These are phyloP conservation scores for Pseudomyrmex pallidus DNA, from an alignment of 1,140 invertebrate genomes.

Conservation along the genomic window DNA sequence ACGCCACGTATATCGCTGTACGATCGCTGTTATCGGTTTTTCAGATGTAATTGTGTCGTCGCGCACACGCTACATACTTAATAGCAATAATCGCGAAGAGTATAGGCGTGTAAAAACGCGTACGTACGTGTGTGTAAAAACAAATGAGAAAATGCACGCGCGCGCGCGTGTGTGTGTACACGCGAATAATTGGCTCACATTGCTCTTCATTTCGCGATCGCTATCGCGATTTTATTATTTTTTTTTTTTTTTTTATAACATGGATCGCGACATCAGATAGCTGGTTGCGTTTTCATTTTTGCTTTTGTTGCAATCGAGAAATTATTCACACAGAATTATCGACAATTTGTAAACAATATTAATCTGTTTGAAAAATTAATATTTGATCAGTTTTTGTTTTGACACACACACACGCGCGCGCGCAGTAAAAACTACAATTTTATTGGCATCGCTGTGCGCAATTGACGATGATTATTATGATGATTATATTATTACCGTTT, in stretches of 20 bases:
- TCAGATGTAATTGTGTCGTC: constrained; percentile 47
- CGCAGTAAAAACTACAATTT: not conserved
- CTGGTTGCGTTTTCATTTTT: not conserved
- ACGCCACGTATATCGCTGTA: constrained; percentile 12
- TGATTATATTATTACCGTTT: too few species aligned
- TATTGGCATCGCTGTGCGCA: not conserved
- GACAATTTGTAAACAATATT: constrained; percentile 1
- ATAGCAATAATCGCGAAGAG: constrained; percentile 20
- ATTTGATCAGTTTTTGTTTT: not conserved
- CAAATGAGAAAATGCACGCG: not conserved
- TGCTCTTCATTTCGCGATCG: not conserved
- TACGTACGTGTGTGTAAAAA: not conserved
- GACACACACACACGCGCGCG: too few species aligned
- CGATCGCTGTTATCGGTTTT: constrained; percentile 19
- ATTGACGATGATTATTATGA: not conserved
- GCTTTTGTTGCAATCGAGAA: not conserved
- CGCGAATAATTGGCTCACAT: not conserved
- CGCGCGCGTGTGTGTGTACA: not conserved
- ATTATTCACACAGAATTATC: not conserved
- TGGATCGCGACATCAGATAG: not conserved
- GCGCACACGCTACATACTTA: constrained; percentile 39
- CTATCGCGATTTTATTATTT: not conserved
- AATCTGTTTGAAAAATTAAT: not conserved
- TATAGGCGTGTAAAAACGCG: constrained; percentile 19
- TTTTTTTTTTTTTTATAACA: not conserved